phyloP scores from a whole-genome alignment of 2,113 vertebrate genomes.

The Nymphicus hollandicus region DNA sequence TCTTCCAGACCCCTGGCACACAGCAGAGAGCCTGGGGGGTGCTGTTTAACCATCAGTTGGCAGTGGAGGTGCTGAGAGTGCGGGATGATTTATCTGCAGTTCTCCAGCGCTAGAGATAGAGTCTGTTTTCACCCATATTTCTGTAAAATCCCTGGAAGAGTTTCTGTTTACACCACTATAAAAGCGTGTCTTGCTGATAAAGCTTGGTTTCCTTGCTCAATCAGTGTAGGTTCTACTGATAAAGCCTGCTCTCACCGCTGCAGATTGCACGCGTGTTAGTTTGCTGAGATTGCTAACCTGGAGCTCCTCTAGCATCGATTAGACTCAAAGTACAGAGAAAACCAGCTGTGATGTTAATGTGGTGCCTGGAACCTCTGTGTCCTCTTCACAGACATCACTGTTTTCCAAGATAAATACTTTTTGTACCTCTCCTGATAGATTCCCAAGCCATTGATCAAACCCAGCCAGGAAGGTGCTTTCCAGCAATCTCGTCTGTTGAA shows the following conservation, averaged over 20 bases:
- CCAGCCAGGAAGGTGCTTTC: background rate
- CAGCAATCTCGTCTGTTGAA: background rate
- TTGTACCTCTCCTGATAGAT: background rate
- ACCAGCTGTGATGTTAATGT: background rate
- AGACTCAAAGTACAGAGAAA: background rate
- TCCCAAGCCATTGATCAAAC: background rate
- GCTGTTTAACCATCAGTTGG: background rate
- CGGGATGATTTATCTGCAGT: background rate
- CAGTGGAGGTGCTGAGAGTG: background rate
- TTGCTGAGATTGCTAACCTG: background rate
- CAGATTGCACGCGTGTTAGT: background rate
- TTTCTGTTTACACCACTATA: background rate
- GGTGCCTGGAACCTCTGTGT: background rate
- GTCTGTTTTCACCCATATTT: background rate
- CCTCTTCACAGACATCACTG: background rate
- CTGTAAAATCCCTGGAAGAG: background rate
- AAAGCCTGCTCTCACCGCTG: background rate
- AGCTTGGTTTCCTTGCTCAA: background rate
- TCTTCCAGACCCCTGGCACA: background rate
- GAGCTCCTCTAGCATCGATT: background rate
- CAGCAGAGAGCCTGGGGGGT: background rate
- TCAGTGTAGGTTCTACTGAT: background rate
- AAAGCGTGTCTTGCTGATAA: background rate
- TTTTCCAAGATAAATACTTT: background rate
- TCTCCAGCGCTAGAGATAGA: background rate